Percentiles rank a stretch among this genome's conserved stretches.
Evolutionary conservation across 1,140 invertebrate genomes (phyloP).

Genomic region (Drosophila dunni): DNA sequence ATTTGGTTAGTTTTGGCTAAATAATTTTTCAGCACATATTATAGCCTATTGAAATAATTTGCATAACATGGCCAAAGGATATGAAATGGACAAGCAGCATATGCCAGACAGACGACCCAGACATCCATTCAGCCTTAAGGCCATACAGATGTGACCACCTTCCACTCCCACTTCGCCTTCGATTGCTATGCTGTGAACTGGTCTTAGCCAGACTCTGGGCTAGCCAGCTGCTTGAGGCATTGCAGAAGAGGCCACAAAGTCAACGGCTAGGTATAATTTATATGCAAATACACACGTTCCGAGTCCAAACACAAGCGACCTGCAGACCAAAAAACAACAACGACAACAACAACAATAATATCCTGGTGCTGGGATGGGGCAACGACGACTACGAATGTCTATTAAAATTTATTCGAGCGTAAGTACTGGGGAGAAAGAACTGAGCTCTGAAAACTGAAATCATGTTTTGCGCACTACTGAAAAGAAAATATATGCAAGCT

Average conservation of each 20-base stretch:
- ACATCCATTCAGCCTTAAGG: constrained; percentile 31
- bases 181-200: background rate
- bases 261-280: constrained; percentile 81
- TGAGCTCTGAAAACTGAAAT: constrained; percentile 71
- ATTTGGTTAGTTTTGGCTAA: constrained; percentile 58
- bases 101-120: constrained; percentile 53
- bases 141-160: constrained; percentile 54
- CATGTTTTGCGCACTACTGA: constrained; percentile 73
- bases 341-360: constrained; percentile 49
- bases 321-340: constrained; percentile 51
- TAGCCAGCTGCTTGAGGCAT: constrained; percentile 73
- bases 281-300: constrained; percentile 80
- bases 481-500: constrained; percentile 78
- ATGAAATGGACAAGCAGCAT: constrained; percentile 78
- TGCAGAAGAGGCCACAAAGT: constrained; percentile 77
- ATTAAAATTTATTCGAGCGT: constrained; percentile 83
- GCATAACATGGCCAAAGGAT: constrained; percentile 78
- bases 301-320: constrained; percentile 60
- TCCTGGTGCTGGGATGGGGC: constrained; percentile 14
- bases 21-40: constrained; percentile 80
- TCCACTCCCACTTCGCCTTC: background rate
- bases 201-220: constrained; percentile 26
- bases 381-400: constrained; percentile 74
- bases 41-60: constrained; percentile 81
- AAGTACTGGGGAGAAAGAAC: constrained; percentile 70